Conservation (phyloP, 2,888 invertebrate species). For the Zygogramma bicolorata region DNA sequence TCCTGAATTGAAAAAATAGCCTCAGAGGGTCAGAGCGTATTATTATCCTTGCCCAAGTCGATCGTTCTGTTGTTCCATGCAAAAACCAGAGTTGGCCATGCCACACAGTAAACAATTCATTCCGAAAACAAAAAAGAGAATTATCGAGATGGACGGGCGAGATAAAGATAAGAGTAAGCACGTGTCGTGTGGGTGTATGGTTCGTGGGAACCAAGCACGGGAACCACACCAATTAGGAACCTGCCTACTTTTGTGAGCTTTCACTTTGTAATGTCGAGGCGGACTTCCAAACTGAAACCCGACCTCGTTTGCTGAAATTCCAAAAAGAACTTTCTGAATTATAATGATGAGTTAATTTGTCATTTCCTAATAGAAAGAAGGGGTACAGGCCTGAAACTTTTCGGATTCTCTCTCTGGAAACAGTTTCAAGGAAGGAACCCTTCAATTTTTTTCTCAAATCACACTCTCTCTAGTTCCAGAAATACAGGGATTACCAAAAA, state of each 20-base stretch:
- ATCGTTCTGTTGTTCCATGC: neutral
- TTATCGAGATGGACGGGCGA: constrained; percentile 34
- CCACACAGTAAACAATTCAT: constrained; percentile 12
- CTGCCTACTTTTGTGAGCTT: constrained; percentile 43
- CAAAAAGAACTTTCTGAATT: too few species aligned
- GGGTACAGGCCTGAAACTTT: too few species aligned
- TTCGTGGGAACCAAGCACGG: constrained; percentile 57
- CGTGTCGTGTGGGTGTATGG: constrained; percentile 57
- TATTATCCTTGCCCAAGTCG: neutral
- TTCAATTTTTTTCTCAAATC: too few species aligned
- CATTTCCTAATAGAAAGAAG: too few species aligned
- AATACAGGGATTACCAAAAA: too few species aligned
- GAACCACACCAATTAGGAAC: constrained; percentile 56
- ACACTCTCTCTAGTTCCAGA: too few species aligned
- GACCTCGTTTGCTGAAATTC: neutral
- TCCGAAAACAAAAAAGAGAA: constrained; percentile 25
- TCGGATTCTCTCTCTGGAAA: too few species aligned
- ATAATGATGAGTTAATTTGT: too few species aligned
- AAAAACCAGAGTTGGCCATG: constrained; percentile 3
- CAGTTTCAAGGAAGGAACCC: too few species aligned
- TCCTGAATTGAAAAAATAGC: neutral
- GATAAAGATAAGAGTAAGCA: constrained; percentile 53
- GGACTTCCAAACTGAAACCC: constrained; percentile 26
- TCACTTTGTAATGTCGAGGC: constrained; percentile 35
- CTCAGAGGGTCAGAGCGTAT: neutral